Evolutionary conservation across 2,888 invertebrate species (phyloP), one percentile per base, ranked within the genome.

Genomic region (Mongoloraphidia duomilia): DNA sequence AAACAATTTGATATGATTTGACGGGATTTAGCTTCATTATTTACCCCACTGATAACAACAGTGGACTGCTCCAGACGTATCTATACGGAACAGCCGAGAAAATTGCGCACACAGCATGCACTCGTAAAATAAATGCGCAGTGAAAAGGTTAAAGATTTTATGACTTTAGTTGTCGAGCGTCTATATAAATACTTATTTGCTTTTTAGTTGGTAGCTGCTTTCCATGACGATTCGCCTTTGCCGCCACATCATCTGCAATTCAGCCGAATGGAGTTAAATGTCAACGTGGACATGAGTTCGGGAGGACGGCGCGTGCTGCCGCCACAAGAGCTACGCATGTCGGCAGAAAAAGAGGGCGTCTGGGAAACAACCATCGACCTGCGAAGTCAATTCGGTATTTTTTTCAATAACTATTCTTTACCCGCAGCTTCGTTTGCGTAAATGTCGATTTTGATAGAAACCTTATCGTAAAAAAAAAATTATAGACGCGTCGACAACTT

Each of bases 141-240:
- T 62, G 58, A 34, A 37, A 42, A 39, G 33, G 53, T 10, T 44
- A 36, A 45, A 47, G 13, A 13, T 35, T 11, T 38, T 8, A 38
- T 38, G n/a, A 8, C 5, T 8, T 12, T 8, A 12, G 38, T 8
- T 38, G n/a, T 38, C 8, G 38, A 38, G 17, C 12, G 11, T 3
- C 17, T 13, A 41, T 14, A 12, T 41, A 41, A 34, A 49, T 49
- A 11, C 47, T 33, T 44, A 46, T 9, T 52, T 49, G 45, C 47
- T 4, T 57, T 68, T 2, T 66, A 89, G 79, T 73, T 95, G 61
- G 84, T 86, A 9, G 89, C 91, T 0, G 88, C 91, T 2, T 91
- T 88, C 67, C 89, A 90, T 64, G 95, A 96, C 66, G 89, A 91
- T 2, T 91, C 94, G 0, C 81, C 82, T 0, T 68, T 93, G 17